Conservation (phyloP, 1,140 invertebrate species). For the Drosophila bipectinata region DNA sequence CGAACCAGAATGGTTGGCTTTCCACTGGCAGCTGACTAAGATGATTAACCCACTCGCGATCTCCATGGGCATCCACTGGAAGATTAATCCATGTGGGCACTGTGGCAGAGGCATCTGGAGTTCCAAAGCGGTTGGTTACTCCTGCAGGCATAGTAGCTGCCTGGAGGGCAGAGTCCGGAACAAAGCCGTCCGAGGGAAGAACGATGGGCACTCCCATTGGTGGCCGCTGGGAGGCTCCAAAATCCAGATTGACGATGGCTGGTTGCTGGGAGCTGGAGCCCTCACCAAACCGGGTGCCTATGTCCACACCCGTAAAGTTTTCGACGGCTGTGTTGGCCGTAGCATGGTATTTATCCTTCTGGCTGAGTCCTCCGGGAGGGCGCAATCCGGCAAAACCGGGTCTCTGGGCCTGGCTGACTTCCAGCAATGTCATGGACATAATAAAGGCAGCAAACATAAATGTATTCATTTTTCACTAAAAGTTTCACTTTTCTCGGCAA, state of each 20-base stretch:
- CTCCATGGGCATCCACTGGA: slow-evolving; percentile 83
- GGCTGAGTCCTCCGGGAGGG: slow-evolving; percentile 71
- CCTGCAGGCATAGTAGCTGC: neutral
- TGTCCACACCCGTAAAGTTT: slow-evolving; percentile 61
- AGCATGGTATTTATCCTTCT: slow-evolving; percentile 76
- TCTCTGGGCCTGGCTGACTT: slow-evolving; percentile 62
- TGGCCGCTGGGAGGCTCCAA: slow-evolving; percentile 66
- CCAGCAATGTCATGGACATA: slow-evolving; percentile 28
- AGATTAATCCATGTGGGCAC: slow-evolving; percentile 17
- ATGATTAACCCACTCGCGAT: slow-evolving; percentile 83
- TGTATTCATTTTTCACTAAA: slow-evolving; percentile 39
- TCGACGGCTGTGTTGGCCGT: slow-evolving; percentile 62
- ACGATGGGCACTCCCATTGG: slow-evolving; percentile 70
- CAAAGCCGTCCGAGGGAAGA: slow-evolving; percentile 32
- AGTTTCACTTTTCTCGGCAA: slow-evolving; percentile 26
- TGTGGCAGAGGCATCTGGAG: slow-evolving; percentile 1
- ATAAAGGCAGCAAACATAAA: slow-evolving; percentile 25
- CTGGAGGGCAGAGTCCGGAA: slow-evolving; percentile 3
- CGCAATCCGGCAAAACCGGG: slow-evolving; percentile 72
- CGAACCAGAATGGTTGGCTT: slow-evolving; percentile 85
- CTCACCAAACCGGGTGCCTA: slow-evolving; percentile 68
- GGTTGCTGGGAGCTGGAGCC: slow-evolving; percentile 17
- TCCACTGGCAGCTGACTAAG: slow-evolving; percentile 83
- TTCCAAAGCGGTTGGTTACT: slow-evolving; percentile 59
- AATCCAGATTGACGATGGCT: slow-evolving; percentile 35